phyloP scores from a whole-genome alignment of 2,888 invertebrate species.

The Nebria brevicollis region DNA sequence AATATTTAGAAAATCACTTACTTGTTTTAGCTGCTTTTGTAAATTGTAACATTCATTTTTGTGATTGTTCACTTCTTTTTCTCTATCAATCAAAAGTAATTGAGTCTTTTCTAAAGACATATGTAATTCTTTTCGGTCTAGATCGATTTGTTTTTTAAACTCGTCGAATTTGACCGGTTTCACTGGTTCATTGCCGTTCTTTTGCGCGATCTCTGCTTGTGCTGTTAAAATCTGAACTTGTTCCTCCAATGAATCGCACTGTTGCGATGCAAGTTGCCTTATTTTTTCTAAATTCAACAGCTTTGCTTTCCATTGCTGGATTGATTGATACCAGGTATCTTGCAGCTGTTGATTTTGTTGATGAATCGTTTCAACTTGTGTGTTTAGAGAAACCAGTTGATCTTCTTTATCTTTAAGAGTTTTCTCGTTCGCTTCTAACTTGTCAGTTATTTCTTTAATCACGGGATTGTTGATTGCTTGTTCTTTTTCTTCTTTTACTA shows the following conservation, averaged over 20 bases:
- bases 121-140: constrained; percentile 50
- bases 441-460: constrained; percentile 56
- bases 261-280: constrained; percentile 22
- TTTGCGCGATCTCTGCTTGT: constrained; percentile 47
- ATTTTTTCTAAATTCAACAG: constrained; percentile 27
- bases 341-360: constrained; percentile 41
- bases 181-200: constrained; percentile 50
- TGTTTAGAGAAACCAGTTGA: constrained; percentile 35
- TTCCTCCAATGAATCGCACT: constrained; percentile 49
- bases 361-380: constrained; percentile 31
- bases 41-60: constrained; percentile 49
- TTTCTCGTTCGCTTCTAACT: constrained; percentile 59
- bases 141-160: constrained; percentile 56
- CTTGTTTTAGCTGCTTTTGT: constrained; percentile 48
- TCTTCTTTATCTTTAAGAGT: constrained; percentile 50
- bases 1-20: constrained; percentile 24
- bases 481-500: constrained; percentile 59
- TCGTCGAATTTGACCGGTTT: constrained; percentile 53
- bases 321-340: constrained; percentile 30
- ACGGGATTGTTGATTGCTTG: constrained; percentile 56
- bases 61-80: constrained; percentile 50
- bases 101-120: constrained; percentile 48
- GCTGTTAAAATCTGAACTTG: constrained; percentile 48
- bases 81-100: constrained; percentile 46
- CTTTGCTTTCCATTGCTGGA: constrained; percentile 36